Conservation (phyloP, 2,888 invertebrate genomes). For the Limulus polyphemus region DNA sequence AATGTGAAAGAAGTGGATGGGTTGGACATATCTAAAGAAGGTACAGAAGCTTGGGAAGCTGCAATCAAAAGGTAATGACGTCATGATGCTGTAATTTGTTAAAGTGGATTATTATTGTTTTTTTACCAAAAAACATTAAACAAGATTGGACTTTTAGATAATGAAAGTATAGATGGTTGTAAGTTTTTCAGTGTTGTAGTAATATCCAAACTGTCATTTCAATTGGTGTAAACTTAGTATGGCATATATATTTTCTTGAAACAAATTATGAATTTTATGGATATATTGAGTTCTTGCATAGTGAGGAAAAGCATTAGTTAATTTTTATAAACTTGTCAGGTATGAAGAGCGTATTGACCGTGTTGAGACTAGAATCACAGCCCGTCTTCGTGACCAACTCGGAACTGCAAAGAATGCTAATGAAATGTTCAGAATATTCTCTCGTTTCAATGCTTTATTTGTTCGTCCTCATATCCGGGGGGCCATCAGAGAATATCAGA, state of each 20-base stretch:
- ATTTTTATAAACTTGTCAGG: constrained; percentile 13
- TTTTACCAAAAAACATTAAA: not conserved
- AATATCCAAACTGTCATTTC: not conserved
- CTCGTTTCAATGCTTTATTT: constrained; percentile 95
- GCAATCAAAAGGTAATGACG: constrained; percentile 60
- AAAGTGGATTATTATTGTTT: not conserved
- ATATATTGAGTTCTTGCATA: no score
- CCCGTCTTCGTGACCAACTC: constrained; percentile 89
- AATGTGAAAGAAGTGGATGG: constrained; percentile 98
- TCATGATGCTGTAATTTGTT: no score
- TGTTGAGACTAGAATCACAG: constrained; percentile 95
- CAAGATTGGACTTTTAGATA: not conserved
- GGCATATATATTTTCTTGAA: not conserved
- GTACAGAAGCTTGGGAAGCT: constrained; percentile 94
- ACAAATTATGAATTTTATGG: no score
- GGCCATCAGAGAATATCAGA: constrained; percentile 97
- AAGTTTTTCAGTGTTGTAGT: not conserved
- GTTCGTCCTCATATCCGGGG: constrained; percentile 97
- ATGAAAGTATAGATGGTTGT: not conserved
- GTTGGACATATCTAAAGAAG: constrained; percentile 90
- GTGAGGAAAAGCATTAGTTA: no score
- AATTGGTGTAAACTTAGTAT: not conserved
- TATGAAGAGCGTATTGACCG: constrained; percentile 97
- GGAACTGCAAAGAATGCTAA: constrained; percentile 98
- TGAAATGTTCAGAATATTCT: constrained; percentile 97